Evolutionary conservation across 2,113 vertebrate species (phyloP), one percentile per base, ranked within the genome.

Genomic region (Centropristis striata): DNA sequence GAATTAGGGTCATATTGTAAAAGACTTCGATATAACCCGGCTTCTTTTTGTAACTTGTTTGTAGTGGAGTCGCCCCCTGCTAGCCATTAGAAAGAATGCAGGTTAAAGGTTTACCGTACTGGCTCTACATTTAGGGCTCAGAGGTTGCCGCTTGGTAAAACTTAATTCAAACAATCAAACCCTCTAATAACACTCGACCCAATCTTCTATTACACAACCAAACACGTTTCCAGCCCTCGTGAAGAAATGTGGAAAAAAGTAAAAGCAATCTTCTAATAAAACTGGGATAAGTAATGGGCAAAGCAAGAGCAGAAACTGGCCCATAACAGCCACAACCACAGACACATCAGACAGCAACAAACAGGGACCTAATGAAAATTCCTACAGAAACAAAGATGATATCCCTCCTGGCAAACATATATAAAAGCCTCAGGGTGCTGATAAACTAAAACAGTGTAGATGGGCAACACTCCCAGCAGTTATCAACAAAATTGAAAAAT

Each of bases 391-490:
- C 67, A 70, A 74, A 84, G 71, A 81, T 44, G 74, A 61, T 21
- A 28, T 67, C 60, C 78, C 86, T 84, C 53, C 65, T 71, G 83
- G 81, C 78, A 69, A 81, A 80, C 76, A 58, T 39, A 77, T 47
- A 79, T 25, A 80, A 78, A 80, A 69, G 64, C 83, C 78, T 71
- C 37, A 0, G 75, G 86, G 70, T 74, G 86, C 75, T 59, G 84
- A 70, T 87, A 76, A 80, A 86, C 78, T 80, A 60, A 86, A 84
- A 68, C 81, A 57, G 44, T 55, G 76, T 63, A 37, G 82, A 83
- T 85, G 84, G 81, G 86, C 79, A 82, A 44, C 60, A 55, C 81
- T 90, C 79, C 86, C 86, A 67, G 86, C 89, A 86, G 75, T 90
- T 88, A 86, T 74, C 88, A 78, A 23, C 78, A 64, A 83, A 85